Base-by-base conservation (phyloP, 2,888 invertebrate genomes). In the Adelognathus sp. region DNA sequence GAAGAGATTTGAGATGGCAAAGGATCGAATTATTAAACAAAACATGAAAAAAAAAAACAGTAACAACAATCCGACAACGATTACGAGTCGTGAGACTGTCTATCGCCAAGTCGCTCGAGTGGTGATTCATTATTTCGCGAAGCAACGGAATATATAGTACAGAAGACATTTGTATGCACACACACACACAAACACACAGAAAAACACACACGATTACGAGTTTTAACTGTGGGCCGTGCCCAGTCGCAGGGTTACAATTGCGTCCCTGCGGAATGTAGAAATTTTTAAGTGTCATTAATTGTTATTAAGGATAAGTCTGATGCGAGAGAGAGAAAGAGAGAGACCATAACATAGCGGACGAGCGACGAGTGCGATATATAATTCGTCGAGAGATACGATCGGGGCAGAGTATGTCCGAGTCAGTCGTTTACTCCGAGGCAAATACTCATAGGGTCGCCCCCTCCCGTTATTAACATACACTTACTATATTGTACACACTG, bases 221-320 rank as follows among this genome's bases (percentile, higher is more conserved):
- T 71, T 54, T 67, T 71, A 83, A 84, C 82, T 83, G 85, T 84
- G 88, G 89, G 87, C 87, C 83, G 86, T 88, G 88, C 87, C 87
- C 87, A 87, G 82, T 76, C 84, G 83, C 74, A 82, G 82, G 86
- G 85, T 86, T 84, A 84, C 85, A 72, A 71, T 61, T 69, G 60
- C 54, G 82, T 84, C 84, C 86, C 87, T 88, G 89, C 88, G 87
- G 81, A 70, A 79, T 89, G 88, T 89, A 90, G 88, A 90, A 89
- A 89, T 89, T 89, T 88, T 86, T 84, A 86, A 88, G 87, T 88
- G 87, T 90, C 89, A 90, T 89, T 88, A 86, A 90, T 88, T 88
- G 88, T 90, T 90, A 88, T 87, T 87, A 82, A 85, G n/a, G 81
- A 81, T 85, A 88, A 88, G 87, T 87, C 86, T 87, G 87, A 87